Evolutionary conservation across 2,113 vertebrate species (phyloP), one percentile per base, ranked within the genome.

Genomic region (Poicephalus meyeri): DNA sequence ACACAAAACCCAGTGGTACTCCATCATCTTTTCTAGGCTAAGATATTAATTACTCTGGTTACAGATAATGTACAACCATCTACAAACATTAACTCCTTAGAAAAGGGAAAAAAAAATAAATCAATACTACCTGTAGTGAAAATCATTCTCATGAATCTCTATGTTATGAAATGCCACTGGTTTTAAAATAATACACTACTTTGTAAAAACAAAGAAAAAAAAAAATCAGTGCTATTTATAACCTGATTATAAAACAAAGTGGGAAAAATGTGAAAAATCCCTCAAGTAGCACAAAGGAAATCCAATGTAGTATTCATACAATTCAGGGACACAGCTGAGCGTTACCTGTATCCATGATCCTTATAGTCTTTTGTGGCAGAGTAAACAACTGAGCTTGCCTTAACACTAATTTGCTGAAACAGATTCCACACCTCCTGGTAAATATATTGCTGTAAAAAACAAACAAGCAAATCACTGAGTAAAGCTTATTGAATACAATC

Each of bases 381-480:
- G 88, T 99, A 99, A 50, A 99, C 99, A 60, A 99, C 98, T 16
- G 99, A 99, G 90, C 99, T 99, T 95, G 99, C 99, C 97, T 99
- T 99, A 81, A 99, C 99, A 35, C 99, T 99, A 91, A 99, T 99
- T 97, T 99, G 99, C 97, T 99, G 99, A 96, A 99, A 99, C 37
- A 99, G 98, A 95, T 99, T 99, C 99, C 99, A 99, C 25, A 99
- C 99, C 92, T 99, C 99, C 96, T 99, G 98, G 79, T 99, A 99
- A 97, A 99, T 99, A 92, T 99, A 99, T 99, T 99, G 99, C 99
- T 99, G 94, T 12, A 94, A 96, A 55, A 96, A 76, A 93, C 56
- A 77, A 76, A 17, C 9, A 70, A 69, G 53, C 13, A 60, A 78
- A 77, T n/a, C 69, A 46, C 3, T 35, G 63, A 86, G 68, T 18